Percentiles rank a stretch among this genome's conserved stretches.
Conservation (phyloP, 2,113 vertebrate species). For the Anoura caudifer region DNA sequence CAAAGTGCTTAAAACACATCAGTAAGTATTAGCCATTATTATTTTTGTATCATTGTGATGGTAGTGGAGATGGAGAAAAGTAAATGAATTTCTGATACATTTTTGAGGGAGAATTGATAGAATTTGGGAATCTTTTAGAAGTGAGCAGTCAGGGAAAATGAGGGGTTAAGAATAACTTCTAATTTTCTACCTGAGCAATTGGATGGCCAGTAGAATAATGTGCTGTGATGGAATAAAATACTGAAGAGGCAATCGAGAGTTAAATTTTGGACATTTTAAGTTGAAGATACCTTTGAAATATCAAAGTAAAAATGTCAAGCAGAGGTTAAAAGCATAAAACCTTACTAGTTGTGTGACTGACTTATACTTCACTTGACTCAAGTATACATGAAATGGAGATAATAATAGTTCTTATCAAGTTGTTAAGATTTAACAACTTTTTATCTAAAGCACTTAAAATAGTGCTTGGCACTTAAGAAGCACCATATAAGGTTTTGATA, state of each 20-base stretch:
- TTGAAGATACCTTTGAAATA: conserved; percentile 2
- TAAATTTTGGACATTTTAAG: background rate
- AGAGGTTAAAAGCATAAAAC: background rate
- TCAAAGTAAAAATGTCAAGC: background rate
- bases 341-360: background rate
- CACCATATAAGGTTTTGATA: background rate
- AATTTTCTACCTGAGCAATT: background rate
- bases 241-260: background rate
- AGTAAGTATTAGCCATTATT: background rate
- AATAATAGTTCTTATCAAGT: background rate
- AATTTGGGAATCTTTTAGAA: background rate
- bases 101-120: background rate
- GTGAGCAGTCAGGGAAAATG: background rate
- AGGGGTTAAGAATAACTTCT: background rate
- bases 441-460: background rate
- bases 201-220: background rate
- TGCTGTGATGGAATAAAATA: background rate
- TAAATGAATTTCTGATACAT: background rate
- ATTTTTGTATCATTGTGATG: background rate
- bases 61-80: background rate
- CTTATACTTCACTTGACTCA: background rate
- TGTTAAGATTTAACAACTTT: background rate
- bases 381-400: background rate
- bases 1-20: background rate
- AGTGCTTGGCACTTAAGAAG: background rate